Base-by-base conservation (phyloP, 1,140 invertebrate species). In the Lethocerus indicus region DNA sequence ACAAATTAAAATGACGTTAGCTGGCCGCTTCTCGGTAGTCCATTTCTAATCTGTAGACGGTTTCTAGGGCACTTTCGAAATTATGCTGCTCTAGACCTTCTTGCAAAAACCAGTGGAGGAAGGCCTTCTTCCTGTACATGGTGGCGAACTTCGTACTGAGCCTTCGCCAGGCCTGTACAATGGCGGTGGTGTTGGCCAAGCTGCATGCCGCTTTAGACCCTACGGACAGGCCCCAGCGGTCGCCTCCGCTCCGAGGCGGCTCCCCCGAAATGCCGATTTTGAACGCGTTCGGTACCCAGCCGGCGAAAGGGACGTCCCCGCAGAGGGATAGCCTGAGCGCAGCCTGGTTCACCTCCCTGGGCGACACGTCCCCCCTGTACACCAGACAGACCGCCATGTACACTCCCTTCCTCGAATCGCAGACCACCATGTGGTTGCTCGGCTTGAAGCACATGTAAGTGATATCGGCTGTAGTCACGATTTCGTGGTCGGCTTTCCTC, bases 11-110 rank as follows among this genome's bases (percentile, higher is more conserved):
- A n/a, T n/a, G n/a, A n/a, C n/a, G n/a, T n/a, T n/a, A n/a, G n/a
- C n/a, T n/a, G n/a, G n/a, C n/a, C n/a, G n/a, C n/a, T n/a, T n/a
- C n/a, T n/a, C n/a, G n/a, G 47, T 87, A 87, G 64, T 88, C 84
- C 64, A 84, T 85, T 68, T 87, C 81, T 5, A 87, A 67, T 14
- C 81, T 81, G 37, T 84, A 83, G 59, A 87, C 67, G 74, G 88
- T 83, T 66, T 90, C 85, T 58, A 84, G 74, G 40, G 86, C 86
- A 64, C 88, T 85, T 2, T 76, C 79, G 68, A 89, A 89, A 65
- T 87, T 83, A 37, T 80, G 80, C 64, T 86, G 81, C 63, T 87
- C 83, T 81, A 87, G 86, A 61, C 83, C 83, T 70, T 88, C 83
- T 53, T 82, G 81, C 18, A 86, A 80, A 59, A 83, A 84, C 83